These are phyloP conservation scores for Cynopterus sphinx DNA, from an alignment of 2,797 vertebrate genomes.

Conservation along the genomic window DNA sequence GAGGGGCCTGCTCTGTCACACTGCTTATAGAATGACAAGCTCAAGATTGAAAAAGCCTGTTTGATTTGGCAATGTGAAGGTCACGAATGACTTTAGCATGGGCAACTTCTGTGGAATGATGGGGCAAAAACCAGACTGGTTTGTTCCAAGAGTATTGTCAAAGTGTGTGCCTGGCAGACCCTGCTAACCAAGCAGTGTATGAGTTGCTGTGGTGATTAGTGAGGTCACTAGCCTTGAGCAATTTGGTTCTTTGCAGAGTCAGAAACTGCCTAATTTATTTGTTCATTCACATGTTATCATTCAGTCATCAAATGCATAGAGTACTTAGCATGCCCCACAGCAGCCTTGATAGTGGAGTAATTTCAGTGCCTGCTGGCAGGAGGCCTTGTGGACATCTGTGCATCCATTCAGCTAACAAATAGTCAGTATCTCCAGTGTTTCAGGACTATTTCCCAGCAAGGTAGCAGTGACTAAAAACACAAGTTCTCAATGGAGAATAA, in stretches of 20 bases:
- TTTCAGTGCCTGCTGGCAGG: background rate
- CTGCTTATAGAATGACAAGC: background rate
- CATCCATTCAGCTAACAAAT: background rate
- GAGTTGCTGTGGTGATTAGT: background rate
- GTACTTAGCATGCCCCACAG: background rate
- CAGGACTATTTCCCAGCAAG: background rate
- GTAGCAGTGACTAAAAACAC: background rate
- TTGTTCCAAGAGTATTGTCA: background rate
- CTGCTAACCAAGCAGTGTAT: background rate
- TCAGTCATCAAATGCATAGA: background rate
- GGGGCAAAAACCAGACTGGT: background rate
- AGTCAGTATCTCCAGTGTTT: background rate
- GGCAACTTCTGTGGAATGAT: background rate
- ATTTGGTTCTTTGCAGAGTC: background rate
- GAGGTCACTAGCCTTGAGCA: background rate
- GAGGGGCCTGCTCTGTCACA: accelerated
- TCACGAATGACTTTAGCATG: background rate
- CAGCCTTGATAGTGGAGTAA: background rate
- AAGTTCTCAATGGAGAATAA: background rate
- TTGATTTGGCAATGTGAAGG: background rate
- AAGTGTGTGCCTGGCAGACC: background rate
- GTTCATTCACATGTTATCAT: background rate
- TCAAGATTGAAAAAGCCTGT: background rate
- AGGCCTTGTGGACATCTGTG: background rate
- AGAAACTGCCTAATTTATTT: background rate